Base-by-base conservation (phyloP, 2,888 invertebrate genomes). In the Ochlodes sylvanus region DNA sequence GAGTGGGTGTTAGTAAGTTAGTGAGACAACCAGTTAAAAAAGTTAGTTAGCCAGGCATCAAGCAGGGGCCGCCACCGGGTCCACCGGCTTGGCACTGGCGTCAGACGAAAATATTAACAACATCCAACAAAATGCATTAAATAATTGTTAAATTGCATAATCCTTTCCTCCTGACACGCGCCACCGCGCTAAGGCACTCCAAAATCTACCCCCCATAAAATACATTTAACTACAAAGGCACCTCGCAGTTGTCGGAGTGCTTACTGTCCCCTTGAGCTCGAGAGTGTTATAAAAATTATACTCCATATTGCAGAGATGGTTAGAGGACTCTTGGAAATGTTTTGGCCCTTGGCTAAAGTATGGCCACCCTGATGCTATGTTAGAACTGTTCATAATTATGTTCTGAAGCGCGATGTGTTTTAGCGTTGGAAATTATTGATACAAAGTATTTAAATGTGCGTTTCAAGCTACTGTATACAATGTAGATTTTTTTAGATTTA, bases 261-360 rank as follows among this genome's bases (percentile, higher is more conserved):
- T 61, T 63, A 42, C 66, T 38, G 68, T 71, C 61, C 69, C 71
- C 80, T 74, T 82, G 76, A 72, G 72, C 44, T 82, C 72, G 76
- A 86, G 88, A 76, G 85, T 74, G 76, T 83, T 88, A 86, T 86
- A 87, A 88, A 89, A 89, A 86, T 89, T 87, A 89, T 83, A 74
- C 79, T 79, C 75, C 85, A 86, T 80, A 82, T 82, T 79, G 75
- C 71, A 69, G 71, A 70, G 77, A 72, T 68, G 75, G n/a, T 65
- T 58, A 21, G n/a, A 88, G 87, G 70, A 79, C 80, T 72, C 89
- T 89, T 75, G 65, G 79, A 80, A 79, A 80, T 89, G 85, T 89
- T 90, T 63, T 27, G 63, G 41, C 63, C 54, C 32, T 42, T 14
- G 63, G 55, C 10, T 19, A 54, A 56, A 52, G 50, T 21, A 62